Base-by-base conservation (phyloP, 2,113 vertebrate species). In the Peromyscus maniculatus region DNA sequence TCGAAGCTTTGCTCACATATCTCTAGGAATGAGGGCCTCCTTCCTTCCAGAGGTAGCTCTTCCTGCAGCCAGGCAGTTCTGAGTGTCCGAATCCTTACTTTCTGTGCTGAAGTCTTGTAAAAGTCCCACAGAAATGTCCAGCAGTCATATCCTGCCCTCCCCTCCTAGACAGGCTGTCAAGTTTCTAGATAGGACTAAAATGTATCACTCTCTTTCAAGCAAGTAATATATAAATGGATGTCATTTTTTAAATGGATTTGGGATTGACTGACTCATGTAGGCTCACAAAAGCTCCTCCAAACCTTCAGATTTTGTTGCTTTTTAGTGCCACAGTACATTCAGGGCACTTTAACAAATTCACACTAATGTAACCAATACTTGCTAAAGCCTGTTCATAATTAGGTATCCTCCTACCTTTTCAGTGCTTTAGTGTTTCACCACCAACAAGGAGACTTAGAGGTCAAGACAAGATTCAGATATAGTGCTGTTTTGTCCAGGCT, bases 401-500 rank as follows among this genome's bases (percentile, higher is more conserved):
- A 96, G 77, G 66, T 96, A 62, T 87, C 36, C 69, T 87, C 52
- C 33, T 94, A 74, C 46, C 93, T 97, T 84, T 13, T 96, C 43
- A 90, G 7, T 59, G 16, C 24, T 90, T 52, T 87, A 55, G 89
- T 74, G n/a, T 97, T 96, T 59, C 22, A 46, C 55, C 95, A 59
- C 26, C 84, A 95, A n/a, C 92, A 95, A 96, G 94, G 96, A 97
- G 87, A 96, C 72, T 71, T 92, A 57, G 87, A n/a, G 69, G 91
- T 96, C 91, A 96, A 95, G 62, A 78, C 82, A 94, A 84, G 75
- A 95, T 88, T 95, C 91, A 95, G 89, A 96, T 69, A 89, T 77
- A 78, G 77, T 82, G 69, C 93, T 95, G 78, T 93, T 95, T 96
- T 91, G 77, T 94, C 91, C 89, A 96, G 94, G 96, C 91, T 95